A percentile compares a stretch with the other conserved stretches of the same genome.
These are phyloP conservation scores for Tuta absoluta DNA, from an alignment of 2,888 invertebrate species.

Conservation along the genomic window DNA sequence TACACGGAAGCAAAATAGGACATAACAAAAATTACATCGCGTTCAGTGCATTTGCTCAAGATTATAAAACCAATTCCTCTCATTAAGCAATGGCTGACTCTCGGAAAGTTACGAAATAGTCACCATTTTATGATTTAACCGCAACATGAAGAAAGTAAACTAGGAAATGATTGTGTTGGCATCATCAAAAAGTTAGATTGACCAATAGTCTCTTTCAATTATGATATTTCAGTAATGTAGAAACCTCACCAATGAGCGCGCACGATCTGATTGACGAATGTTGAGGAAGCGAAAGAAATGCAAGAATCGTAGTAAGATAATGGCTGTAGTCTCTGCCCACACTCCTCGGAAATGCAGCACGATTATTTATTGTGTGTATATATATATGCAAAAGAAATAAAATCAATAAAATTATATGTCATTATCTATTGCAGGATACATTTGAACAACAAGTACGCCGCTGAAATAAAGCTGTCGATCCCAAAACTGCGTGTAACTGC, in stretches of 20 bases:
- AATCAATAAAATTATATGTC: neutral
- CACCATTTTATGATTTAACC: neutral
- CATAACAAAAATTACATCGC: neutral
- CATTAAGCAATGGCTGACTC: neutral
- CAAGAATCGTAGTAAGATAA: too few species aligned
- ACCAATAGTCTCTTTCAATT: too few species aligned
- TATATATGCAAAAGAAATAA: neutral
- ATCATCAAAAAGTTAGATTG: neutral
- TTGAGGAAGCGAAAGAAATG: too few species aligned
- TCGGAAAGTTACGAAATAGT: neutral
- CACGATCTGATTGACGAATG: too few species aligned
- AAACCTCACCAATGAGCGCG: too few species aligned
- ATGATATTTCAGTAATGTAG: too few species aligned
- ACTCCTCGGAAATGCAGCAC: too few species aligned
- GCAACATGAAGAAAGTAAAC: neutral
- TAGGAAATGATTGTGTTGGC: neutral
- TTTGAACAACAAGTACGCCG: conserved; percentile 81
- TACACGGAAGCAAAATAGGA: neutral
- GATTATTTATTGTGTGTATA: too few species aligned
- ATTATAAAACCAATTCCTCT: neutral
- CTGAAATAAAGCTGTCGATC: conserved; percentile 83
- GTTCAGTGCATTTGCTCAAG: neutral
- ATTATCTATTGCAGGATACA: conserved; percentile 75
- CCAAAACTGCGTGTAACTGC: conserved; percentile 83
- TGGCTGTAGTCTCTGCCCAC: too few species aligned